Conservation (phyloP, 2,113 vertebrate species). For the Channa maculata region DNA sequence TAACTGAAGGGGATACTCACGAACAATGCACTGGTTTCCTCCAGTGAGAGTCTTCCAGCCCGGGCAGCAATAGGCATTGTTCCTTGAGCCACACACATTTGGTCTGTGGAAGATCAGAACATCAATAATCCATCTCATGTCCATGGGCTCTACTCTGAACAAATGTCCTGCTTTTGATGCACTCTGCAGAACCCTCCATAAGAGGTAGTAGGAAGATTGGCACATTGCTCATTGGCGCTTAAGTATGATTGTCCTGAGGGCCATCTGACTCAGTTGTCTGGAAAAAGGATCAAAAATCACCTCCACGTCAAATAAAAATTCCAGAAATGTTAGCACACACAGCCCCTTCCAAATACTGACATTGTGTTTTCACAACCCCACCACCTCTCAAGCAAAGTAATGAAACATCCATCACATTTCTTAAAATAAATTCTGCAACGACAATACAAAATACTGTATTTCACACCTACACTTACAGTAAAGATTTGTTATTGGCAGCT, state of each 20-base stretch:
- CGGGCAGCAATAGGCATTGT: constrained; percentile 96
- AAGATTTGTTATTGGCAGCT: too few relatives aligned
- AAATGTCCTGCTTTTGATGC: background rate
- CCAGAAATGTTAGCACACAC: background rate
- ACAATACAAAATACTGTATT: background rate
- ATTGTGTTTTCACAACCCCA: background rate
- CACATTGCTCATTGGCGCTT: constrained; percentile 7
- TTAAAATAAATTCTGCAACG: background rate
- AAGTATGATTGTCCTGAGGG: background rate
- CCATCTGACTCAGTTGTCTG: background rate
- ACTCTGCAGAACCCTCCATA: background rate
- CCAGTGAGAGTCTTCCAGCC: constrained; percentile 99
- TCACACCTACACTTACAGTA: too few relatives aligned
- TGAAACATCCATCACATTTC: background rate
- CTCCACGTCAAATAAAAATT: background rate
- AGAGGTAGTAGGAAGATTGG: background rate
- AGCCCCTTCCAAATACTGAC: background rate
- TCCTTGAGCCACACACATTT: constrained; percentile 96
- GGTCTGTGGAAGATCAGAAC: constrained; percentile 82
- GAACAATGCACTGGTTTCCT: constrained; percentile 99
- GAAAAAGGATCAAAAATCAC: background rate
- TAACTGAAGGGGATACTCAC: constrained; percentile 86
- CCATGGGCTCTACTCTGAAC: too few relatives aligned
- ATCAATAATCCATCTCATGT: constrained; percentile 4
- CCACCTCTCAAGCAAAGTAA: too few relatives aligned